Conservation (phyloP, 2,888 invertebrate genomes). For the Cryptosula pallasiana region DNA sequence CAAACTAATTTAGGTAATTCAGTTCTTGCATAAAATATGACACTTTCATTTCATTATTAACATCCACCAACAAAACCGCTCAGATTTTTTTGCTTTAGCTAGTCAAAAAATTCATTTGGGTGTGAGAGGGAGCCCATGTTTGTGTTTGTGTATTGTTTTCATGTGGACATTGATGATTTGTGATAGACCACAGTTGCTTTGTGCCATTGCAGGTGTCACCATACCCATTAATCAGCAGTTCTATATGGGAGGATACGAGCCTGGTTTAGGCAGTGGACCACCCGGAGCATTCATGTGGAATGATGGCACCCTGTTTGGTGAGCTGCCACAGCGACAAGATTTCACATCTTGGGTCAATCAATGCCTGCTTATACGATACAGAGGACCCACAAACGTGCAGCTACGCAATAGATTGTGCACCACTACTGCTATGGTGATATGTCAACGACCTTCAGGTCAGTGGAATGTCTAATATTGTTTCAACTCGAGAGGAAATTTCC, state of each 20-base stretch:
- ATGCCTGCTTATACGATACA: not conserved
- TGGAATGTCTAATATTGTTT: no score
- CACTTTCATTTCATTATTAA: no score
- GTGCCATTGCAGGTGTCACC: not conserved
- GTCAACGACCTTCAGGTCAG: conserved; percentile 14
- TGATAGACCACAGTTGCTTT: no score
- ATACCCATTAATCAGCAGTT: not conserved
- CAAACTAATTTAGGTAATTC: no score
- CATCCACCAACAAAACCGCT: no score
- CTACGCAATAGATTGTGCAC: not conserved
- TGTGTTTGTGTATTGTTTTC: no score
- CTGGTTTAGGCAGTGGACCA: not conserved
- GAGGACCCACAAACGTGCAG: not conserved
- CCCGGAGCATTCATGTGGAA: not conserved
- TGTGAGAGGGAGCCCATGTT: no score
- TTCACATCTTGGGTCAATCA: not conserved
- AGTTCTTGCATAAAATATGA: no score
- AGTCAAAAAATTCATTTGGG: no score
- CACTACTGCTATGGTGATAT: not conserved
- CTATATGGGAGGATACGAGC: not conserved
- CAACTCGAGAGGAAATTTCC: no score
- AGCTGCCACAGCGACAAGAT: not conserved
- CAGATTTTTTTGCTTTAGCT: no score
- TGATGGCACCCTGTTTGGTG: not conserved
- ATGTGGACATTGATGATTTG: no score